Conservation (phyloP, 2,888 invertebrate genomes). For the Hydropsyche betteni region DNA sequence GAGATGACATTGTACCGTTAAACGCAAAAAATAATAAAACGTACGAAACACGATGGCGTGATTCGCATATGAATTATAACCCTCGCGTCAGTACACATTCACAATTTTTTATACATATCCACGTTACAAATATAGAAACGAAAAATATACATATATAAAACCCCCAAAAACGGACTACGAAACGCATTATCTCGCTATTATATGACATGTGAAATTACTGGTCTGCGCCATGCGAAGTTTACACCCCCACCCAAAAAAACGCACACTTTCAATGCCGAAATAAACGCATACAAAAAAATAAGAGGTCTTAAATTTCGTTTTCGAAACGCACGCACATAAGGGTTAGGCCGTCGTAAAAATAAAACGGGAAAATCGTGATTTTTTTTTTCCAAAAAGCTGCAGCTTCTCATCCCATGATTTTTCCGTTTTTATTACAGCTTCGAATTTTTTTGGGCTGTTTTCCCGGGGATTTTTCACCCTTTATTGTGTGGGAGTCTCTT, state of each 20-base stretch:
- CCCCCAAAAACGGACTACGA: conserved; percentile 7
- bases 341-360: conserved; percentile 13
- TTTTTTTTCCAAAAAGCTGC: background rate
- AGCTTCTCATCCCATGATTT: conserved; percentile 20
- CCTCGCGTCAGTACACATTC: no score
- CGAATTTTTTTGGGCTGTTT: background rate
- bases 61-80: no score
- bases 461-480: conserved; percentile 3
- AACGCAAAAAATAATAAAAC: no score
- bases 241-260: no score
- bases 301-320: no score
- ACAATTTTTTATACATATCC: no score
- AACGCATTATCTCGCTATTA: conserved; percentile 35
- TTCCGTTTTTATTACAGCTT: background rate
- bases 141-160: background rate
- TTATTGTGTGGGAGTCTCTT: conserved; percentile 6
- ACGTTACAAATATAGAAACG: no score
- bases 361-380: no score
- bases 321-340: background rate
- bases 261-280: no score
- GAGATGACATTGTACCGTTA: no score
- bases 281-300: no score
- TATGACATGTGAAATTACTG: conserved; percentile 35
- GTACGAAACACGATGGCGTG: no score
- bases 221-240: conserved; percentile 30